Percentiles rank a stretch among this genome's conserved stretches.
Conservation (phyloP, 2,888 invertebrate genomes). For the Athalia circularis region DNA sequence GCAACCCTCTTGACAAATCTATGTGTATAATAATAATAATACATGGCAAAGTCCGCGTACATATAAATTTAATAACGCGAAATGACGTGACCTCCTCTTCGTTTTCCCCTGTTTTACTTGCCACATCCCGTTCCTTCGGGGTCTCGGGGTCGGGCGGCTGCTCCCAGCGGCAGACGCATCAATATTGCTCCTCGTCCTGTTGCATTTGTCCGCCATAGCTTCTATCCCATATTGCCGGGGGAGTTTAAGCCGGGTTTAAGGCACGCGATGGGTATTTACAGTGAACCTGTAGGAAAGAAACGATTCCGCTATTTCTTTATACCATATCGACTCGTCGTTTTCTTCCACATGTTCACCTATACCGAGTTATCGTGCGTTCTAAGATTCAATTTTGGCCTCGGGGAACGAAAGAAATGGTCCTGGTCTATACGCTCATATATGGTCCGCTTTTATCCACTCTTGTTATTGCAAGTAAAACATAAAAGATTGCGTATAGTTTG, state of each 20-base stretch:
- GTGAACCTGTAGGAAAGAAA: neutral
- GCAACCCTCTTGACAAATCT: conserved; percentile 58
- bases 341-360: no score
- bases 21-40: conserved; percentile 50
- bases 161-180: conserved; percentile 51
- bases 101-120: conserved; percentile 44
- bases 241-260: conserved; percentile 39
- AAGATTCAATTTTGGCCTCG: conserved; percentile 17
- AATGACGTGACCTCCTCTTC: conserved; percentile 60
- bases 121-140: conserved; percentile 26
- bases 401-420: neutral
- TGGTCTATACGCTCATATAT: no score
- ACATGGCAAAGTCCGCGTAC: conserved; percentile 48
- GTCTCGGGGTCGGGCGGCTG: neutral
- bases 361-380: conserved; percentile 28
- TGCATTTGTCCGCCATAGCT: conserved; percentile 43
- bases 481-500: no score
- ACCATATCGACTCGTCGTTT: conserved; percentile 5
- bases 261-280: conserved; percentile 34
- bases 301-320: neutral
- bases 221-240: conserved; percentile 28
- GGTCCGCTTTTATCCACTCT: no score
- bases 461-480: no score
- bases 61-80: conserved; percentile 67
- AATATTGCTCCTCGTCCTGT: conserved; percentile 55